Conservation (phyloP, 2,888 invertebrate genomes). For the Tachina grossa region DNA sequence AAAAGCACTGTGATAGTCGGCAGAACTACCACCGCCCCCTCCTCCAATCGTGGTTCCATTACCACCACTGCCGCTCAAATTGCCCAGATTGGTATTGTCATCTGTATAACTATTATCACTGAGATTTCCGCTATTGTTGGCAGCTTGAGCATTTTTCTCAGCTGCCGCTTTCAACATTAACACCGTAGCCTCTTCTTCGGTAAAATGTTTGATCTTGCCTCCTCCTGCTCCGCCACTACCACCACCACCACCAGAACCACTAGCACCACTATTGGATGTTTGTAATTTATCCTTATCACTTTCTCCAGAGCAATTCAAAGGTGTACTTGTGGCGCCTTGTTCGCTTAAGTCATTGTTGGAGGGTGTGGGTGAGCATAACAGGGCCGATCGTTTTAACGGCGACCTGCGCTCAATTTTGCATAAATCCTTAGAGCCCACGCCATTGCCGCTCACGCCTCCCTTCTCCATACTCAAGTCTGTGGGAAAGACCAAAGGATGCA, state of each 20-base stretch:
- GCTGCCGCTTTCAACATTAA: slow-evolving; percentile 79
- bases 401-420: slow-evolving; percentile 76
- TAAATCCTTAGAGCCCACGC: slow-evolving; percentile 39
- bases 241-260: neutral
- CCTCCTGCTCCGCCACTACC: slow-evolving; percentile 59
- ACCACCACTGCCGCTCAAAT: slow-evolving; percentile 72
- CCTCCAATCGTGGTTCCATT: slow-evolving; percentile 23
- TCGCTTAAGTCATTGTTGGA: slow-evolving; percentile 62
- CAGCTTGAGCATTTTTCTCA: slow-evolving; percentile 76
- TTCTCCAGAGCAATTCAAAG: slow-evolving; percentile 61
- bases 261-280: slow-evolving; percentile 41
- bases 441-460: slow-evolving; percentile 73
- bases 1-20: slow-evolving; percentile 78
- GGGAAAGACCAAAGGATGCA: slow-evolving; percentile 82
- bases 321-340: slow-evolving; percentile 60
- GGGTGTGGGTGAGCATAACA: slow-evolving; percentile 61
- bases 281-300: slow-evolving; percentile 66
- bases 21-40: slow-evolving; percentile 70
- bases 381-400: slow-evolving; percentile 72
- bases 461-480: slow-evolving; percentile 82
- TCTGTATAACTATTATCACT: slow-evolving; percentile 78
- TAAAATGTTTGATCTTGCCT: slow-evolving; percentile 78
- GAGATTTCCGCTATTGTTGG: slow-evolving; percentile 75
- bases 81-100: slow-evolving; percentile 72
- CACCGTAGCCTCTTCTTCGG: slow-evolving; percentile 79